Base-by-base conservation (phyloP, 2,888 invertebrate species). In the Aspidiotus destructor region DNA sequence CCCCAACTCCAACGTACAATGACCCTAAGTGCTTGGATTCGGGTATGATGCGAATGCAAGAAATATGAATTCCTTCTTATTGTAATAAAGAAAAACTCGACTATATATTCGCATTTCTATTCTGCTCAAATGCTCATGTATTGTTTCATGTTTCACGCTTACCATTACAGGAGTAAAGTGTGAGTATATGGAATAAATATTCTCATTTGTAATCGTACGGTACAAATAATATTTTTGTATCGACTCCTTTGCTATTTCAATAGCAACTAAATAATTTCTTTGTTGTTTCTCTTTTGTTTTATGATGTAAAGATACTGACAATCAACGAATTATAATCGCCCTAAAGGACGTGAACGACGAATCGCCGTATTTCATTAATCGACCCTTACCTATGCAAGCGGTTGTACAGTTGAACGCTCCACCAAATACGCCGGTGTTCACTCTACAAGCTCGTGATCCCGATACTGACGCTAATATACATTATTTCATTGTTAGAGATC, bases 321-420 rank as follows among this genome's bases (percentile, higher is more conserved):
- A 92, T 79, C 92, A 95, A 78, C 86, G 95, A 64, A 92, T 96
- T 67, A 94, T 93, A 73, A 92, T 97, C 76, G 91, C 90, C 78
- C 89, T 97, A 73, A 89, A 91, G 76, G 96, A 97, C 78, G 90
- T 95, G 67, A 97, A 97, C 80, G 97, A 98, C 78, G 98, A 98
- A 78, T 88, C 91, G 1, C 95, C 98, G 0, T 92, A 93, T 79
- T 97, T 99, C 82, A 91, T 96, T 80, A 99, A 98, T 80, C 86
- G 92, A 1, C 98, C 98, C 0, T 80, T 92, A 72, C 98, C 98
- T 16, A 97, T 96, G 92, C 92, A 96, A 79, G 92, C 97, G 0
- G 95, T 97, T 70, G 95, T 97, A 0, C 94, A 96, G 76, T 83
- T 94, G 67, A 96, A 96, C 77, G 95, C 96, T 6, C 90, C 93